phyloP scores from a whole-genome alignment of 1,140 invertebrate genomes.

The Probaryconus sp. region DNA sequence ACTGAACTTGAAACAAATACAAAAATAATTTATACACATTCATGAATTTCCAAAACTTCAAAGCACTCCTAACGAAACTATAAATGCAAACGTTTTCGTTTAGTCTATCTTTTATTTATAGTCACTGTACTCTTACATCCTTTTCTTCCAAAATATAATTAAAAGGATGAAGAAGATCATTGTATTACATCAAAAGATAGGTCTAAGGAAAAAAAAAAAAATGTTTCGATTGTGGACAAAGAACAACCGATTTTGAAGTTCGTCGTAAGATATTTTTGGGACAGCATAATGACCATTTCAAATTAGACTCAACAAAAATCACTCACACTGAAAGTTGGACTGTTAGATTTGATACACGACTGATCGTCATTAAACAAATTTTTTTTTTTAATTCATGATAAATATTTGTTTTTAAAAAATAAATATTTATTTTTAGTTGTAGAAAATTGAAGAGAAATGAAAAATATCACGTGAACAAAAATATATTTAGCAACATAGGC shows the following conservation, averaged over 20 bases:
- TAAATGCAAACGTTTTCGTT: constrained; percentile 39
- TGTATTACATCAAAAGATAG: constrained; percentile 22
- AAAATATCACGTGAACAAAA: no score
- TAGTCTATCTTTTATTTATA: constrained; percentile 32
- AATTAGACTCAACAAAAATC: constrained; percentile 45
- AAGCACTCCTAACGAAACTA: constrained; percentile 51
- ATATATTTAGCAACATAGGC: no score
- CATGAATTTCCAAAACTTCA: constrained; percentile 58
- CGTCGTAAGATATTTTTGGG: constrained; percentile 18
- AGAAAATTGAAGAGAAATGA: no score
- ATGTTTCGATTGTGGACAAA: constrained; percentile 41
- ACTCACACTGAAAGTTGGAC: constrained; percentile 45
- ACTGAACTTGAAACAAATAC: constrained; percentile 1
- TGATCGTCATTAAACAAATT: constrained; percentile 22
- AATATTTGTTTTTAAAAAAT: no score
- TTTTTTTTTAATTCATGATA: not conserved
- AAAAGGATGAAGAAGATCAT: constrained; percentile 3
- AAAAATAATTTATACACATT: constrained; percentile 26
- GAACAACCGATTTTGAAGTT: constrained; percentile 39
- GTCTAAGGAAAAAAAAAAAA: constrained; percentile 25
- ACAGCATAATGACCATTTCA: constrained; percentile 17
- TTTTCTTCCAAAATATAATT: constrained; percentile 14
- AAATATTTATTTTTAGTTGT: no score
- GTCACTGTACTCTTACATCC: constrained; percentile 20
- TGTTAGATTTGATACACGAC: constrained; percentile 43